A percentile compares a stretch with the other conserved stretches of the same genome.
These are phyloP conservation scores for Eretmochelys imbricata DNA, from an alignment of 2,113 vertebrate genomes.

Conservation along the genomic window DNA sequence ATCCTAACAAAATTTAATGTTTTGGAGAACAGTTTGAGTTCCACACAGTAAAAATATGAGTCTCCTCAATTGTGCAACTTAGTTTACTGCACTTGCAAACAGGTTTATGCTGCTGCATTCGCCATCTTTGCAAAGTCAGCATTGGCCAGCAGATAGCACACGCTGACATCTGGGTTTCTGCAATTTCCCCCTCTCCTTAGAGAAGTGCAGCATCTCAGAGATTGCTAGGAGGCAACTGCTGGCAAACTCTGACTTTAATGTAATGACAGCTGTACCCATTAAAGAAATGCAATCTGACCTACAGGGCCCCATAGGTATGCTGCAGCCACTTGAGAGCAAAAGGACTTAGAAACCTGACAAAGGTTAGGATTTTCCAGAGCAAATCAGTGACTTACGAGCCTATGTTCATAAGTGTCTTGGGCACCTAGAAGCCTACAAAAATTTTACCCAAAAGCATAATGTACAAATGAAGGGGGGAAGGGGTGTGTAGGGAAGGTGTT, in stretches of 20 bases:
- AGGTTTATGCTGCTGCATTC: background rate
- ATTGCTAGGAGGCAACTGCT: background rate
- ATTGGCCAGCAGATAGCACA: background rate
- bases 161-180: background rate
- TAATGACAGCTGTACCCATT: background rate
- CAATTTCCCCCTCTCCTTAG: background rate
- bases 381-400: background rate
- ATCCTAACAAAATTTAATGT: background rate
- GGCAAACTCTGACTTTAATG: background rate
- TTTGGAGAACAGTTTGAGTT: background rate
- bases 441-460: background rate
- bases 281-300: background rate
- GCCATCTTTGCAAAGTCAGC: background rate
- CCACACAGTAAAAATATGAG: background rate
- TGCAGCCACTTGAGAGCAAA: background rate
- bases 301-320: background rate
- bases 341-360: background rate
- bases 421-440: background rate
- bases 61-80: background rate
- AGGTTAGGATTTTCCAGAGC: background rate
- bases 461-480: background rate
- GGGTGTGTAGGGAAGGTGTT: too few species aligned
- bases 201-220: background rate
- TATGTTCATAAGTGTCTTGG: background rate
- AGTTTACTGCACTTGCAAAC: background rate